phyloP scores from a whole-genome alignment of 2,113 vertebrate species.

The Misgurnus anguillicaudatus region DNA sequence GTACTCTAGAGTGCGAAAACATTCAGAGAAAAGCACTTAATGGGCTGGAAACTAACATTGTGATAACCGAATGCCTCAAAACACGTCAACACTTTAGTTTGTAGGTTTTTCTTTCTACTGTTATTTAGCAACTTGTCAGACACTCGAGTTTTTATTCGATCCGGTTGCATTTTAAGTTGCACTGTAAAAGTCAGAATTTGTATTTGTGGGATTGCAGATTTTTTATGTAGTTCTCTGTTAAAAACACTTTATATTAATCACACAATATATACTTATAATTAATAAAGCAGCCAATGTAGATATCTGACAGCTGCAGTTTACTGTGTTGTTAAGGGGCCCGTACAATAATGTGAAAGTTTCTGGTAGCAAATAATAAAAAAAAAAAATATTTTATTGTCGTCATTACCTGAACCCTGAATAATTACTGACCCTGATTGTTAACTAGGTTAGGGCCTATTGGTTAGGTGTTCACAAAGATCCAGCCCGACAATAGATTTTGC shows the following conservation, averaged over 20 bases:
- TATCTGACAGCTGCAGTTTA: no score
- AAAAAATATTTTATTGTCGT: no score
- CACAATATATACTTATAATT: no score
- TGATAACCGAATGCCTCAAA: slow-evolving; percentile 44
- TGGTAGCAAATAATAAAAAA: no score
- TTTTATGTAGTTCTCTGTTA: neutral
- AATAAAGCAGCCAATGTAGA: no score
- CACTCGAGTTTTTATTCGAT: neutral
- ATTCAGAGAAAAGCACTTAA: slow-evolving; percentile 50
- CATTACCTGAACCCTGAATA: no score
- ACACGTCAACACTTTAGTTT: slow-evolving; percentile 5
- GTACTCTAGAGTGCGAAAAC: slow-evolving; percentile 53
- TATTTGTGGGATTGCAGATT: neutral
- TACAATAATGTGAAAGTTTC: no score
- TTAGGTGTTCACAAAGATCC: neutral
- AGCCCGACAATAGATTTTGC: neutral
- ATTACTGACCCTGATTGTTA: no score
- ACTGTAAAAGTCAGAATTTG: slow-evolving; percentile 4
- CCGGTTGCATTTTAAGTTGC: neutral
- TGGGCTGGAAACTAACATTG: slow-evolving; percentile 45
- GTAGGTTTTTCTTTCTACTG: neutral
- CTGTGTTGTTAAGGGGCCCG: no score
- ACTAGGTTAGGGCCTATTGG: neutral
- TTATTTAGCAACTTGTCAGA: slow-evolving; percentile 25
- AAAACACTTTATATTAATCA: no score